phyloP scores from a whole-genome alignment of 2,113 vertebrate genomes.

The Polypterus senegalus region DNA sequence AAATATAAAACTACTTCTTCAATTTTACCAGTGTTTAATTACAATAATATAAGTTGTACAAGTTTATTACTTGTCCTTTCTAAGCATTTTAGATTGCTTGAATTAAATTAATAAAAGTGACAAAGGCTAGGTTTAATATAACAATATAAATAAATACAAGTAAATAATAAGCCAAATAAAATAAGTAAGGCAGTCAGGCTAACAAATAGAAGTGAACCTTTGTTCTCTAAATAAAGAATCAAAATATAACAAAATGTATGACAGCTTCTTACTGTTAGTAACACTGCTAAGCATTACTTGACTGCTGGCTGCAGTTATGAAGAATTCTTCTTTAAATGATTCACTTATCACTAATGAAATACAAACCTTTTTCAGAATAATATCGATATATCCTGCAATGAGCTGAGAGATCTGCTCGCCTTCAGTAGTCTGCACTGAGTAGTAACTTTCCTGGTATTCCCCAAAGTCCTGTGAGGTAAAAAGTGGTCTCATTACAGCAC shows the following conservation, averaged over 20 bases:
- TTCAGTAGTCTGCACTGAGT: conserved; percentile 95
- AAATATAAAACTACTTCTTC: conserved; percentile 6
- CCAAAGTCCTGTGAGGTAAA: conserved; percentile 74
- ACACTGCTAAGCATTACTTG: not conserved
- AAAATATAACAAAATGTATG: no score
- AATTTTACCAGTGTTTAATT: conserved; percentile 12
- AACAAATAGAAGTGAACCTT: not conserved
- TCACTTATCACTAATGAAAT: not conserved
- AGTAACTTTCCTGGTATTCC: conserved; percentile 97
- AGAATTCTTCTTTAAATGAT: not conserved
- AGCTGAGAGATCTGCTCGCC: conserved; percentile 97
- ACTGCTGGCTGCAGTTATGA: not conserved
- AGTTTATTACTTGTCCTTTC: not conserved
- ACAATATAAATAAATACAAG: no score
- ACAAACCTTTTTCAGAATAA: conserved; percentile 93
- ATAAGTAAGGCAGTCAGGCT: not conserved
- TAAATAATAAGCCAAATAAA: not conserved
- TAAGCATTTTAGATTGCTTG: no score
- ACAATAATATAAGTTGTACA: not conserved
- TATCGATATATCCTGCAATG: conserved; percentile 96
- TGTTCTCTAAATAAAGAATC: no score
- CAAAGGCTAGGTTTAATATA: no score
- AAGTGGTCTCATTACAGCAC: not conserved
- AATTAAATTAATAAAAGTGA: no score
- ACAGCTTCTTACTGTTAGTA: no score